Conservation (phyloP, 1,140 invertebrate genomes). For the Drosophila sp. region DNA sequence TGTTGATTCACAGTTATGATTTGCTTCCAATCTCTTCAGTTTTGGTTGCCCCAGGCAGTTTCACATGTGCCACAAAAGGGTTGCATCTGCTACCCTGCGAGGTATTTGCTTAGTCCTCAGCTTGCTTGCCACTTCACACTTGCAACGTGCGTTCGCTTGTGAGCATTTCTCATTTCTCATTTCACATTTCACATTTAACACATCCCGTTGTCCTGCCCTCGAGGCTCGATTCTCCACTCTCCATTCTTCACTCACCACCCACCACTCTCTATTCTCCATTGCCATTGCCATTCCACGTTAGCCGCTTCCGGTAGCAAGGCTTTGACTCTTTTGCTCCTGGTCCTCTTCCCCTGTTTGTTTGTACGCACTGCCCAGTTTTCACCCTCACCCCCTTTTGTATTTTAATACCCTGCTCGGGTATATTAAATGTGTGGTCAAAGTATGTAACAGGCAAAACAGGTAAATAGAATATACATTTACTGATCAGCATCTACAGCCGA, state of each 20-base stretch:
- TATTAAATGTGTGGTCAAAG: no score
- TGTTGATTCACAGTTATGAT: neutral
- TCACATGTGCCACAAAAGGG: constrained; percentile 2
- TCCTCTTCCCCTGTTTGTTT: constrained; percentile 55
- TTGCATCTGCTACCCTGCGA: neutral
- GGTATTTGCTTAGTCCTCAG: constrained; percentile 10
- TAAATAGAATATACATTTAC: no score
- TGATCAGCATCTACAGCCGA: no score
- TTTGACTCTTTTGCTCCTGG: neutral
- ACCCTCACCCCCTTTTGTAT: no score
- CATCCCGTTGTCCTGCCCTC: constrained; percentile 55
- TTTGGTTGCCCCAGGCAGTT: neutral
- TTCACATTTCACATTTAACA: constrained; percentile 65
- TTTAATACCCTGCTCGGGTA: no score
- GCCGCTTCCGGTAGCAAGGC: constrained; percentile 58
- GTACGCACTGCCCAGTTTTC: constrained; percentile 64
- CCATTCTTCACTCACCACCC: no score
- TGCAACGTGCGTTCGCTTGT: constrained; percentile 54
- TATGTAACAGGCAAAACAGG: no score
- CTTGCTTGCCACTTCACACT: constrained; percentile 47
- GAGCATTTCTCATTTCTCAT: constrained; percentile 42
- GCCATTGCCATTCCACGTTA: constrained; percentile 46
- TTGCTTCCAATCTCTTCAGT: neutral
- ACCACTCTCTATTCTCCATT: neutral
- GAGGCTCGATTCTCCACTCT: constrained; percentile 31